Percentiles rank a stretch among this genome's conserved stretches.
Evolutionary conservation across 1,140 invertebrate species (phyloP).

Genomic region (Aphis craccivora): DNA sequence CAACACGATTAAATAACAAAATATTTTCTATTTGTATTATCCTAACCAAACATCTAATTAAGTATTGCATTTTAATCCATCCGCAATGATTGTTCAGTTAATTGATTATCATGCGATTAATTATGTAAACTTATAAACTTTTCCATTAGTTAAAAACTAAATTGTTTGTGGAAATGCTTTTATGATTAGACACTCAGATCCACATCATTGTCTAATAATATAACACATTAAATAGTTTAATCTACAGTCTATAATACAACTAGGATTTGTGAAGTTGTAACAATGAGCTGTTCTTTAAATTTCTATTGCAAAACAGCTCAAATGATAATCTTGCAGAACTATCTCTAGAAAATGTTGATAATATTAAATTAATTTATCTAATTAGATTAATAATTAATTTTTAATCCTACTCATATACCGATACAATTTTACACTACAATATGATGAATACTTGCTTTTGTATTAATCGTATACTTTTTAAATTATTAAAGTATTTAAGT

Average conservation of each 20-base stretch:
- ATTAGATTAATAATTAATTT: background rate
- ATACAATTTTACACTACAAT: no score
- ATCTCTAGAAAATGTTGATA: background rate
- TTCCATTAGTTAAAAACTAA: background rate
- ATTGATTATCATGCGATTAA: background rate
- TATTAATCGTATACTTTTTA: no score
- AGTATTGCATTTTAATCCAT: background rate
- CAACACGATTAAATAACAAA: background rate
- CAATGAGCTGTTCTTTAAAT: background rate
- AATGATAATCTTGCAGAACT: background rate
- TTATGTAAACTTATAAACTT: background rate
- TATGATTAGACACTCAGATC: background rate
- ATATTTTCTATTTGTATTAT: background rate
- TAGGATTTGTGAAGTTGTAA: background rate
- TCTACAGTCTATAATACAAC: background rate
- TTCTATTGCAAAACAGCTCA: background rate
- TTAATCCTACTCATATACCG: no score
- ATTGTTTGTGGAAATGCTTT: constrained; percentile 11
- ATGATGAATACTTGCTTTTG: no score
- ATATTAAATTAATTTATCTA: background rate
- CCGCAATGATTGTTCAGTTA: background rate
- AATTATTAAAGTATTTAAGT: no score
- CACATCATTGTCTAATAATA: background rate
- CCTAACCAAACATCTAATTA: background rate
- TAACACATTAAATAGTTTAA: constrained; percentile 3